These are phyloP conservation scores for Notodonta ziczac DNA, from an alignment of 2,888 invertebrate genomes.

Conservation along the genomic window DNA sequence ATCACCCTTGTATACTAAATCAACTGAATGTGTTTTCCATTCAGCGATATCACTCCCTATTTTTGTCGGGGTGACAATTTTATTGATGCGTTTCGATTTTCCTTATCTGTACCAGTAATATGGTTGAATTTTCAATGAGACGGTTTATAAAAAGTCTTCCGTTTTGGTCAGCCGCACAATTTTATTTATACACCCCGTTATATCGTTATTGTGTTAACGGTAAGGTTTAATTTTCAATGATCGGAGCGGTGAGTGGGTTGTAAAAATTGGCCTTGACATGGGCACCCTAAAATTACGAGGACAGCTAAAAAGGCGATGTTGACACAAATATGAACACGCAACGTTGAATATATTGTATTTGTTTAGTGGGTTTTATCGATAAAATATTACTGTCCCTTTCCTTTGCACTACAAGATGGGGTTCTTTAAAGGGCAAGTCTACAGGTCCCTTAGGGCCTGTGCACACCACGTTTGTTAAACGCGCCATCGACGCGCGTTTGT, in stretches of 20 bases:
- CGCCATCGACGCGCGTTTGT: no score
- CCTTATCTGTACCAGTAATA: neutral
- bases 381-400: no score
- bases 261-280: neutral
- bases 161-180: neutral
- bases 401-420: no score
- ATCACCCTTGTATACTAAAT: neutral
- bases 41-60: neutral
- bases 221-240: neutral
- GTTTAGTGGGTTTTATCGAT: no score
- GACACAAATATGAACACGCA: constrained; percentile 1
- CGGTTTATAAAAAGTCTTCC: neutral
- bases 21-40: neutral
- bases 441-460: no score
- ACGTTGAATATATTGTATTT: neutral
- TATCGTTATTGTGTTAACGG: neutral
- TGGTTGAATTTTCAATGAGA: neutral
- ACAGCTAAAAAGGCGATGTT: neutral
- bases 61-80: neutral
- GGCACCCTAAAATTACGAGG: neutral
- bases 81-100: neutral
- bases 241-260: neutral
- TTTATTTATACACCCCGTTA: neutral
- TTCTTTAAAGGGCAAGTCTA: no score
- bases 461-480: no score